phyloP scores from a whole-genome alignment of 2,113 vertebrate genomes.

The Halcyon senegalensis region DNA sequence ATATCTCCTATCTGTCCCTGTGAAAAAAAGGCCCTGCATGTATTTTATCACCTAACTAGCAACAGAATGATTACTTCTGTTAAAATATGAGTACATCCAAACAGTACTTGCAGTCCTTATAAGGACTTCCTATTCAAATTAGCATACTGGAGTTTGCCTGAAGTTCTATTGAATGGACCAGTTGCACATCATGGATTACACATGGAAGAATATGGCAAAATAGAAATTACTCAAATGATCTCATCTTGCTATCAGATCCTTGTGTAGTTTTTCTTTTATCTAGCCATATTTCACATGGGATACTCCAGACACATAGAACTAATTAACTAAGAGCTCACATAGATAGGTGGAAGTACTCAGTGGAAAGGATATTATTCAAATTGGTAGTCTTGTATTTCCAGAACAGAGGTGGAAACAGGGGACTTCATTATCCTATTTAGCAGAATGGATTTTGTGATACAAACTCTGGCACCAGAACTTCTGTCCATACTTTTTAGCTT shows the following conservation, averaged over 20 bases:
- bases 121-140: constrained; percentile 8
- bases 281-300: not conserved
- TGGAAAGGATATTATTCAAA: not conserved
- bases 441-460: not conserved
- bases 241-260: not conserved
- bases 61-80: constrained; percentile 1
- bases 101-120: not conserved
- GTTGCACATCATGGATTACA: constrained; percentile 55
- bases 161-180: not conserved
- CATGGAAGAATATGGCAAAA: constrained; percentile 52
- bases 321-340: not conserved
- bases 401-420: not conserved
- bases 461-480: not conserved
- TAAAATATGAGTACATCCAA: not conserved
- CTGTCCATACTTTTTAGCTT: not conserved
- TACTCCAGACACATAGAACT: not conserved
- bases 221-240: constrained; percentile 33
- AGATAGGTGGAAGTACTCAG: not conserved
- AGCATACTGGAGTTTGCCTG: not conserved
- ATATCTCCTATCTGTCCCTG: not conserved
- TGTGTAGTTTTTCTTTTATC: constrained; percentile 41
- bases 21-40: not conserved
- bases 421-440: not conserved
- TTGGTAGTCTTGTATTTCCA: not conserved
- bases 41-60: not conserved